These are phyloP conservation scores for Catamblyrhynchus diadema DNA, from an alignment of 2,797 vertebrate genomes.

Conservation along the genomic window DNA sequence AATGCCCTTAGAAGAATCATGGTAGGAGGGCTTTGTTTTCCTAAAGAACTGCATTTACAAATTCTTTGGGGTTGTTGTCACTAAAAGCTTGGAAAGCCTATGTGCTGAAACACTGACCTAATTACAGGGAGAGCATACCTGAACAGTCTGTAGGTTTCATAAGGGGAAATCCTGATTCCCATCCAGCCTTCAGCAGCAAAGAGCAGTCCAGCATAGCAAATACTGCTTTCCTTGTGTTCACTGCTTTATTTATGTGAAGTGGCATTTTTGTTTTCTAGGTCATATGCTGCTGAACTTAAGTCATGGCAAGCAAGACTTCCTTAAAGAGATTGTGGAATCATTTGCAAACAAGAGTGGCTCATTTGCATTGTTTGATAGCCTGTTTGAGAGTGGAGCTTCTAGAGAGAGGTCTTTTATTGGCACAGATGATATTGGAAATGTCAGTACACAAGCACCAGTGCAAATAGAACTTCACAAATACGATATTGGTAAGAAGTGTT, in stretches of 20 bases:
- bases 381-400: constrained; percentile 80
- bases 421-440: constrained; percentile 83
- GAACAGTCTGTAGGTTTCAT: neutral
- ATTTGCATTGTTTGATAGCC: constrained; percentile 81
- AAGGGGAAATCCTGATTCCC: neutral
- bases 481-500: constrained; percentile 84
- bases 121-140: neutral
- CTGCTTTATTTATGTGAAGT: neutral
- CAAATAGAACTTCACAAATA: constrained; percentile 83
- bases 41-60: neutral
- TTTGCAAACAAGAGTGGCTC: constrained; percentile 89
- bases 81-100: neutral
- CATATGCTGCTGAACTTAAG: constrained; percentile 93
- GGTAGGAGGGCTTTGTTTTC: neutral
- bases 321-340: constrained; percentile 89
- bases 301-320: constrained; percentile 79
- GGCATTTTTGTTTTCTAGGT: constrained; percentile 71
- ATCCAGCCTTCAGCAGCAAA: neutral
- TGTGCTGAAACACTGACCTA: neutral
- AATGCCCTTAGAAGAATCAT: neutral
- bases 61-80: neutral
- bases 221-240: neutral
- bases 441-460: constrained; percentile 78
- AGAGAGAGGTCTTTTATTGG: constrained; percentile 84
- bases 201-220: neutral